These are phyloP conservation scores for Galaxea fascicularis DNA, from an alignment of 92 coral and sea anemone genomes.

Conservation along the genomic window DNA sequence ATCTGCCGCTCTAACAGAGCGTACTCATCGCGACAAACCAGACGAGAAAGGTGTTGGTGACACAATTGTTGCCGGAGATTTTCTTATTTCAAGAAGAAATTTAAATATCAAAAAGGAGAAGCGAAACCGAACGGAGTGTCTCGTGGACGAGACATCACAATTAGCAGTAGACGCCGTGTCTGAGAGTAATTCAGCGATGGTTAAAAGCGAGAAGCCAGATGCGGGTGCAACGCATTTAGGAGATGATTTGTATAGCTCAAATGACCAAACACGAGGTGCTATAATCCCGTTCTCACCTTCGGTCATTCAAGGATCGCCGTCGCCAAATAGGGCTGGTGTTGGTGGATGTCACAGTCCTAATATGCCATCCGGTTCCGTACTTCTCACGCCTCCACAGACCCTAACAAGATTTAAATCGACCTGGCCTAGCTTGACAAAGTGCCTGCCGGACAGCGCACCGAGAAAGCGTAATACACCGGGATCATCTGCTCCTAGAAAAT, in stretches of 20 bases:
- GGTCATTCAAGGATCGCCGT: background rate
- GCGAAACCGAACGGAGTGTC: background rate
- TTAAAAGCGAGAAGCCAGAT: background rate
- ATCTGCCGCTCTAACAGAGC: too few relatives aligned
- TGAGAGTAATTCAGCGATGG: background rate
- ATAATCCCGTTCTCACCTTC: background rate
- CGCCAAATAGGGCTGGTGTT: background rate
- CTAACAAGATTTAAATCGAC: background rate
- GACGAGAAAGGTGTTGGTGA: background rate
- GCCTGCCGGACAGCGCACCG: background rate
- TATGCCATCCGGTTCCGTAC: background rate
- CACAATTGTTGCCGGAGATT: background rate
- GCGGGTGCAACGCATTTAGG: background rate
- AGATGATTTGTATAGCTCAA: background rate
- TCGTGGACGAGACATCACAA: background rate
- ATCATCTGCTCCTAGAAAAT: background rate
- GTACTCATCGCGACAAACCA: too few relatives aligned
- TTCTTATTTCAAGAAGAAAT: background rate
- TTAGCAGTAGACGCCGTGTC: background rate
- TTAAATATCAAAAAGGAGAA: background rate
- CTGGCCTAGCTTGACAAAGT: background rate
- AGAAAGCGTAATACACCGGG: background rate
- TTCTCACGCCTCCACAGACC: constrained; percentile 22
- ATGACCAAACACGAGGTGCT: background rate
- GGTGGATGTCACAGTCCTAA: background rate